phyloP scores from a whole-genome alignment of 2,113 vertebrate species.

The Vanacampus margaritifer region DNA sequence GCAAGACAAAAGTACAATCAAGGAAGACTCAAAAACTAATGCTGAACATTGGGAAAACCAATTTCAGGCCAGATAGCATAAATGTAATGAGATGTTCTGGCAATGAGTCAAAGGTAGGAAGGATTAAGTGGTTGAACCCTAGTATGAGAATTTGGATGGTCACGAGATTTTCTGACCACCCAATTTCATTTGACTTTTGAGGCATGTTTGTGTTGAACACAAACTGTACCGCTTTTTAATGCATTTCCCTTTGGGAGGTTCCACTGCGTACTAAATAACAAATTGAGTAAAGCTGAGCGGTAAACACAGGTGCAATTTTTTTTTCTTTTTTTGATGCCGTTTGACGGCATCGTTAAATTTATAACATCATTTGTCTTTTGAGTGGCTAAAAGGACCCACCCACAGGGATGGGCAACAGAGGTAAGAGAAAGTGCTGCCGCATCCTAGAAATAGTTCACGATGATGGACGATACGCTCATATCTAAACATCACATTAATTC shows the following conservation, averaged over 20 bases:
- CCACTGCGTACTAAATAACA: neutral
- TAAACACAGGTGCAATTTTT: neutral
- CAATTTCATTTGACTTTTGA: no score
- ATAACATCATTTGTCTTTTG: constrained; percentile 36
- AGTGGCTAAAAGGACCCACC: constrained; percentile 33
- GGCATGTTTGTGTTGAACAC: no score
- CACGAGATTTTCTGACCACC: no score
- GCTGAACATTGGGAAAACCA: no score
- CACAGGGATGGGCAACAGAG: constrained; percentile 40
- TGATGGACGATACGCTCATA: constrained; percentile 66
- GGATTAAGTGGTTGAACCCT: no score
- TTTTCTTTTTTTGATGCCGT: constrained; percentile 4
- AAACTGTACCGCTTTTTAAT: neutral
- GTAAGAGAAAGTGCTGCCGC: constrained; percentile 48
- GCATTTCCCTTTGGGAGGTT: neutral
- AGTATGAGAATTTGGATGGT: no score
- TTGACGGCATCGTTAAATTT: constrained; percentile 14
- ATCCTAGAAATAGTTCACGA: constrained; percentile 56
- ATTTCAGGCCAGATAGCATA: no score
- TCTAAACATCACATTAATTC: constrained; percentile 72
- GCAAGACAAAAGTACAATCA: no score
- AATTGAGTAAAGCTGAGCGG: neutral
- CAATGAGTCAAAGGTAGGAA: no score
- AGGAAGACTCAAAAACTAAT: no score
- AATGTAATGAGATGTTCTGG: no score